Percentiles rank a stretch among this genome's conserved stretches.
These are phyloP conservation scores for Eremobia ochroleuca DNA, from an alignment of 2,888 invertebrate genomes.

Conservation along the genomic window DNA sequence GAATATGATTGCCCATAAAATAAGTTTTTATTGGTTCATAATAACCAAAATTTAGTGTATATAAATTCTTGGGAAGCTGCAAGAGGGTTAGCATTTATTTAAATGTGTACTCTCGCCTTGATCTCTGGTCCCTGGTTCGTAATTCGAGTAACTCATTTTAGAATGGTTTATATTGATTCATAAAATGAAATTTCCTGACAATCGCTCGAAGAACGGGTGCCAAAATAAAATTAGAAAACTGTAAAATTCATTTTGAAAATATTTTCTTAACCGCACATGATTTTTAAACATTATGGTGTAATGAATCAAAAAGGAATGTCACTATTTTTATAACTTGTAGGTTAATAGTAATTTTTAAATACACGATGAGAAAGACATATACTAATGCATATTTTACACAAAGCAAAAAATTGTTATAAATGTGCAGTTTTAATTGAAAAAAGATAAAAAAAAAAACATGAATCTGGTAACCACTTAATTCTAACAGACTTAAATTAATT, in stretches of 20 bases:
- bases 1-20: slow-evolving; percentile 22
- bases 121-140: slow-evolving; percentile 69
- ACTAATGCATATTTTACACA: slow-evolving; percentile 37
- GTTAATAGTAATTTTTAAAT: slow-evolving; percentile 36
- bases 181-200: slow-evolving; percentile 34
- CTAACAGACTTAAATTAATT: slow-evolving; percentile 51
- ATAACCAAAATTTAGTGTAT: slow-evolving; percentile 26
- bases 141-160: slow-evolving; percentile 55
- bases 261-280: slow-evolving; percentile 16
- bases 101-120: slow-evolving; percentile 60
- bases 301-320: slow-evolving; percentile 67
- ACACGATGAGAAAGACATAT: slow-evolving; percentile 20
- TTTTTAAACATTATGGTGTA: slow-evolving; percentile 28
- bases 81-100: slow-evolving; percentile 57
- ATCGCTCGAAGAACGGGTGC: slow-evolving; percentile 10
- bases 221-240: slow-evolving; percentile 26
- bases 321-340: slow-evolving; percentile 27
- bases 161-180: slow-evolving; percentile 34
- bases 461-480: slow-evolving; percentile 64
- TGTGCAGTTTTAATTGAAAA: slow-evolving; percentile 26
- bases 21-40: slow-evolving; percentile 23
- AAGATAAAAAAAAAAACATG: slow-evolving; percentile 33
- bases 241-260: slow-evolving; percentile 13
- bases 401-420: slow-evolving; percentile 37
- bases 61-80: slow-evolving; percentile 59